These are phyloP conservation scores for Cynodonichthys magdalenae DNA, from an alignment of 2,797 vertebrate species.

Conservation along the genomic window DNA sequence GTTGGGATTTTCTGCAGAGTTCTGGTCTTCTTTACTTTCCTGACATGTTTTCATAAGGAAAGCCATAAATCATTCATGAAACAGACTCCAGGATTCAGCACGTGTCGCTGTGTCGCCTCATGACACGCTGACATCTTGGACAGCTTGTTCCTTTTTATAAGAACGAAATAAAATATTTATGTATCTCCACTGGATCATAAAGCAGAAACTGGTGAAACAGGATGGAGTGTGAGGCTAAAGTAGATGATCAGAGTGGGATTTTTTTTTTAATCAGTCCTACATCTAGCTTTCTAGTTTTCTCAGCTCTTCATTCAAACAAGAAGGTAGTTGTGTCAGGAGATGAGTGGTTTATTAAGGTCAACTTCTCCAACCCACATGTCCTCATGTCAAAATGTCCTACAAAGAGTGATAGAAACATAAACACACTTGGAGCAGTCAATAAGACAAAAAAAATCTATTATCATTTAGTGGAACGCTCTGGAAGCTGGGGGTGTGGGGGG, in stretches of 20 bases:
- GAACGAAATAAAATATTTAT: constrained; percentile 10
- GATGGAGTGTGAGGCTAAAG: not conserved
- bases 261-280: not conserved
- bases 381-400: too few relatives aligned
- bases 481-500: too few relatives aligned
- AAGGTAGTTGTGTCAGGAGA: too few relatives aligned
- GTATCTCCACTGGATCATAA: not conserved
- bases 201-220: not conserved
- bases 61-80: constrained; percentile 22
- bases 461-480: too few relatives aligned
- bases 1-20: constrained; percentile 20
- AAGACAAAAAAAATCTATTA: too few relatives aligned
- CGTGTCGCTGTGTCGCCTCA: constrained; percentile 21
- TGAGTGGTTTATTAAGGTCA: too few relatives aligned
- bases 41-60: constrained; percentile 20
- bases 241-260: too few relatives aligned
- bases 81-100: constrained; percentile 22
- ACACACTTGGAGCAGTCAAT: too few relatives aligned
- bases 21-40: constrained; percentile 30
- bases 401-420: too few relatives aligned
- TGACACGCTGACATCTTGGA: constrained; percentile 16
- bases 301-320: too few relatives aligned
- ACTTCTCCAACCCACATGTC: too few relatives aligned
- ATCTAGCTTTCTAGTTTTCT: not conserved
- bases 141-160: constrained; percentile 2